Conservation (phyloP, 2,888 invertebrate species). For the Cotesia congregata region DNA sequence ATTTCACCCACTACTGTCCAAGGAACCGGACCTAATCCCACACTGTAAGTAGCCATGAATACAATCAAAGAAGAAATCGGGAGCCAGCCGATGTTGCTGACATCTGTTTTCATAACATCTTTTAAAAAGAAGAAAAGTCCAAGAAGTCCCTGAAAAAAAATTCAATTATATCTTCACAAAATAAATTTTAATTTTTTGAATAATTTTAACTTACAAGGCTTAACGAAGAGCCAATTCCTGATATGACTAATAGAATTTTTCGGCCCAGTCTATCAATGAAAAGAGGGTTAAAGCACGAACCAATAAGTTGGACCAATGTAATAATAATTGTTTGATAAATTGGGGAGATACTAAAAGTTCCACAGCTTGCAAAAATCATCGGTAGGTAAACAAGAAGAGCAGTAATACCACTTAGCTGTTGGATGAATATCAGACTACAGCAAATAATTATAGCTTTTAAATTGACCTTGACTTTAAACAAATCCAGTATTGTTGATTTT, state of each 20-base stretch:
- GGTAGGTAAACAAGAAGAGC: conserved; percentile 86
- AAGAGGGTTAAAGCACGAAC: conserved; percentile 80
- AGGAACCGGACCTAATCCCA: conserved; percentile 82
- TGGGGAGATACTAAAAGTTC: conserved; percentile 75
- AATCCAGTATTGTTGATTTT: conserved; percentile 71
- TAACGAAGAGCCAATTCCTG: conserved; percentile 78
- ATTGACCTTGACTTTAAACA: conserved; percentile 78
- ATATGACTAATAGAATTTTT: conserved; percentile 79
- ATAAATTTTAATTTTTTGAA: background rate
- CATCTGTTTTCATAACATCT: conserved; percentile 64
- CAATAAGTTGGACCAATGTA: conserved; percentile 79
- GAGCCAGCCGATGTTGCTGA: conserved; percentile 73
- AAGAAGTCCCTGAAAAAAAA: conserved; percentile 71
- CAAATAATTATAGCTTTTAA: conserved; percentile 84
- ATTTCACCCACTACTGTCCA: conserved; percentile 89
- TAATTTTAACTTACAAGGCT: conserved; percentile 73
- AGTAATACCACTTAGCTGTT: conserved; percentile 86
- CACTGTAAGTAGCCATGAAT: conserved; percentile 84
- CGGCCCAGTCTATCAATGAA: conserved; percentile 86
- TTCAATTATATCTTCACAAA: background rate
- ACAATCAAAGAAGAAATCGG: conserved; percentile 80
- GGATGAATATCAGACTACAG: conserved; percentile 82
- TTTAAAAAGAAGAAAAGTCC: conserved; percentile 78
- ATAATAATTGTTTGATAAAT: conserved; percentile 82
- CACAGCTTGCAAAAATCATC: conserved; percentile 73